Base-by-base conservation (phyloP, 1,140 invertebrate genomes). In the Drosophila biarmipes region DNA sequence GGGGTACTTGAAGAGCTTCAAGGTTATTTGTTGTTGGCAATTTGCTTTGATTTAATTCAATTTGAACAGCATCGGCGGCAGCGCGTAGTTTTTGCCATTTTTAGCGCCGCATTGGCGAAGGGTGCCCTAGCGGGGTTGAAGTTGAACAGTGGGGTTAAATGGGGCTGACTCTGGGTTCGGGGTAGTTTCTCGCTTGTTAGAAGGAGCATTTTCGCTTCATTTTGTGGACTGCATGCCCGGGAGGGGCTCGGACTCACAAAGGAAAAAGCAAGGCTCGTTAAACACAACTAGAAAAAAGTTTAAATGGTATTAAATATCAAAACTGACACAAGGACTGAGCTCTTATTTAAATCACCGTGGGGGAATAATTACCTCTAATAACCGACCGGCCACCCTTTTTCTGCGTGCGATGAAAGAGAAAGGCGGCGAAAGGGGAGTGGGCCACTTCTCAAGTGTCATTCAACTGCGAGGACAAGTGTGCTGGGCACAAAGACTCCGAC, bases 1-100 rank as follows among this genome's bases (percentile, higher is more conserved):
- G 15, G 29, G 37, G 29, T 31, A 35, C 37, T 42, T 40, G 14
- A 34, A 62, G 15, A 48, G 53, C 76, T 53, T 49, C 78, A 81
- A 87, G 74, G 82, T 79, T 79, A 42, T 77, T 69, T 80, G 71
- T 64, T 84, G 58, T 56, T 86, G 73, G 82, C 82, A 86, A 86
- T 82, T 86, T 87, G 82, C 82, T 82, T 87, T 86, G 84, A 87
- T 87, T 89, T 89, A 86, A 86, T 82, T 86, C 82, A 86, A 86
- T 86, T 86, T 87, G 19, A 76, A 79, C 62, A 53, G 54, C 73
- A 56, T 82, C 72, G 64, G 17, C 45, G 66, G 48, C 48, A 69
- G 48, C 40, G 38, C 48, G 66, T 55, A 68, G 55, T 55, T 38
- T 69, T 55, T 68, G 48, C 42, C 66, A 48, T 68, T 69, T 69